Conservation (phyloP, 2,797 vertebrate species). For the Falco concolor region DNA sequence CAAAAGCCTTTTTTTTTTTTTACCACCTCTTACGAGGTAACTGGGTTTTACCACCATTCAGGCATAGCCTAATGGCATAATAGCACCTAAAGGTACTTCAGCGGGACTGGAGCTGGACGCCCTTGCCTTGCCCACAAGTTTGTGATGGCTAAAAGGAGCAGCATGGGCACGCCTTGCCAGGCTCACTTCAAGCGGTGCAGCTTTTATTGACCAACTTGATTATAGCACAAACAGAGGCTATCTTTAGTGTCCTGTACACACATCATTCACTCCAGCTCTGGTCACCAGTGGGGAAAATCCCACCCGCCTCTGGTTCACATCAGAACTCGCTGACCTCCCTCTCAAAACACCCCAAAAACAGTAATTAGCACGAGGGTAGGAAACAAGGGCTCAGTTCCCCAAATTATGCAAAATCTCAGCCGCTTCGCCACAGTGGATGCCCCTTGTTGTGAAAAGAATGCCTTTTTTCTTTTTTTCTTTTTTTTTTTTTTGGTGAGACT, state of each 20-base stretch:
- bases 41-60: not conserved
- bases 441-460: not conserved
- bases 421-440: not conserved
- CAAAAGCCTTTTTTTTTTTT: not conserved
- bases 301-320: not conserved
- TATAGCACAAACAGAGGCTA: not conserved
- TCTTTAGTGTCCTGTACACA: not conserved
- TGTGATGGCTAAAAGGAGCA: not conserved
- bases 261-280: not conserved
- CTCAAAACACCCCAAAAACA: not conserved
- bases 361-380: not conserved
- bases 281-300: not conserved
- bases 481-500: not conserved
- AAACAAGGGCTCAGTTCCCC: conserved; percentile 27
- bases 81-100: not conserved
- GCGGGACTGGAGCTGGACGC: not conserved
- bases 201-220: conserved; percentile 3
- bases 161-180: not conserved
- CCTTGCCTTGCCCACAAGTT: not conserved
- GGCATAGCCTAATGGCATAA: not conserved
- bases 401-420: conserved; percentile 43
- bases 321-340: not conserved
- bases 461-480: not conserved
- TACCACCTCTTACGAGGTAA: not conserved
- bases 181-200: not conserved